Evolutionary conservation across 2,888 invertebrate species (phyloP), one percentile per base, ranked within the genome.

Genomic region (Iselma pallidipennis): DNA sequence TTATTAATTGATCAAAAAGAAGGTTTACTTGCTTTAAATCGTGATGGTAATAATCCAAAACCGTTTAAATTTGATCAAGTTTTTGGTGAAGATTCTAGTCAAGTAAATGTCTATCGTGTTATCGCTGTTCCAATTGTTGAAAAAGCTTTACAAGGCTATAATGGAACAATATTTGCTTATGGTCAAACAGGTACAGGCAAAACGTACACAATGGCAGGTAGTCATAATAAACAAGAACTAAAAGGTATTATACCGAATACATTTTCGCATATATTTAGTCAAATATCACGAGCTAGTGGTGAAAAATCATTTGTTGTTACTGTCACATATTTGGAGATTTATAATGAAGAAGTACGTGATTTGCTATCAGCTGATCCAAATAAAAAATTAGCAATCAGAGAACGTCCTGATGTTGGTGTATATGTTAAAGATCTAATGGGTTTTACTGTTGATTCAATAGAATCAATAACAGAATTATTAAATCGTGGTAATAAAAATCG

Each of bases 341-440:
- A 99, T 83, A 99, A 99, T 81, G 99, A 99, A 82, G 98, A 99
- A 82, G 96, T 99, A 0, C 87, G 98, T 25, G 99, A 99, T 83
- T 85, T 99, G 48, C 84, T 99, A 45, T 80, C 82, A 1, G 94
- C 94, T 80, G 94, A 96, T 81, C 93, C 95, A 29, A 90, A 89
- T 70, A 89, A 88, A 74, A 90, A 91, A 73, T 83, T 97, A 12
- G 96, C 97, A 81, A 94, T 98, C 1, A 95, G 97, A 81, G 98
- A 99, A 82, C 84, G 97, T 4, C 92, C 96, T 0, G 98, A 98
- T 76, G 92, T 97, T 66, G 98, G 98, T 2, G 98, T 99, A 4
- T 99, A 97, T 80, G 98, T 99, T 0, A 97, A 98, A 81, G 98
- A 98, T 80, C 86, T 99, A 14, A 94, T 96, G 57, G 95, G 95